phyloP scores from a whole-genome alignment of 2,113 vertebrate species.

The Oncorhynchus nerka region DNA sequence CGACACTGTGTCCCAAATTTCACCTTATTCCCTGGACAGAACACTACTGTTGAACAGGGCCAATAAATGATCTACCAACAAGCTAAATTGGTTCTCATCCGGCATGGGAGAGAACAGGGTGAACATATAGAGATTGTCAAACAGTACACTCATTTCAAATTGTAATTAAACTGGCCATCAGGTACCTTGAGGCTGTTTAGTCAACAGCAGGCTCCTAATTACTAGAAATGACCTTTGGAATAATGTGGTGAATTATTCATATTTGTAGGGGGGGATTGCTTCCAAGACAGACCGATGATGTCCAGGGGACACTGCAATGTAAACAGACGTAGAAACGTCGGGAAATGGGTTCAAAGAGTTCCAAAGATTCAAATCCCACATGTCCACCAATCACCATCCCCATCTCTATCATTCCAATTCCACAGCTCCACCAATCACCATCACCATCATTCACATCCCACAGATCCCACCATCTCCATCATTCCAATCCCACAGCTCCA shows the following conservation, averaged over 20 bases:
- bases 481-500: no score
- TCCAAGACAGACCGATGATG: constrained; percentile 69
- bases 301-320: constrained; percentile 61
- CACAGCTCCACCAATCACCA: no score
- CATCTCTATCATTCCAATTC: no score
- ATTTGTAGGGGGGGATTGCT: constrained; percentile 68
- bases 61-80: constrained; percentile 61
- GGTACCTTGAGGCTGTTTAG: constrained; percentile 82
- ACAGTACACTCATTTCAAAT: constrained; percentile 79
- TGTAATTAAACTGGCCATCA: constrained; percentile 83
- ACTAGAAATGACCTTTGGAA: constrained; percentile 83
- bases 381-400: no score
- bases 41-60: no score
- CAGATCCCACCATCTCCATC: no score
- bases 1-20: background rate
- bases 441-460: no score
- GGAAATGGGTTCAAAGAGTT: constrained; percentile 39
- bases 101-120: constrained; percentile 56
- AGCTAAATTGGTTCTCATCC: constrained; percentile 62
- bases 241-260: constrained; percentile 85
- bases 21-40: background rate
- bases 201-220: constrained; percentile 84
- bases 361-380: background rate
- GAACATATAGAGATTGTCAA: constrained; percentile 81
- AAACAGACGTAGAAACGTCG: constrained; percentile 37